Evolutionary conservation across 1,140 invertebrate species (phyloP).

Genomic region (Subanguina moxae): DNA sequence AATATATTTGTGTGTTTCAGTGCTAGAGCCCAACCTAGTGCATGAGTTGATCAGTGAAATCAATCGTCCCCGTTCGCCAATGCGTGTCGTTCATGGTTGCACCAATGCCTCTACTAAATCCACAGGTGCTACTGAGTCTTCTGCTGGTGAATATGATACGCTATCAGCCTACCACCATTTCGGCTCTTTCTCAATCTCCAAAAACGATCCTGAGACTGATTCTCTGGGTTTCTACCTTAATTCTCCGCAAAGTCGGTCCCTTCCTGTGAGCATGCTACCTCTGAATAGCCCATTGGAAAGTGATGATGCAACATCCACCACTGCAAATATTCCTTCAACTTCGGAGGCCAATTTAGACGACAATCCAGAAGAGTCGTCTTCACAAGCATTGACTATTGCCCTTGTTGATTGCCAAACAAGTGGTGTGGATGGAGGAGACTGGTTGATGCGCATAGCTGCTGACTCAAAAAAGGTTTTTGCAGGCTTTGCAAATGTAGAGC

Average conservation of each 20-base stretch:
- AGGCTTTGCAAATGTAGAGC: too few species aligned
- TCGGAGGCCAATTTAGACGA: neutral
- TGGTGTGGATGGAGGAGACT: too few species aligned
- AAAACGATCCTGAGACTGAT: constrained; percentile 32
- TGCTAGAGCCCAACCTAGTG: constrained; percentile 18
- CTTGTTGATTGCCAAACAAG: too few species aligned
- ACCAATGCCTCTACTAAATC: neutral
- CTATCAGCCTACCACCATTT: constrained; percentile 3
- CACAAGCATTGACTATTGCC: too few species aligned
- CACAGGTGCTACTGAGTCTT: neutral
- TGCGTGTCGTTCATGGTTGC: constrained; percentile 1
- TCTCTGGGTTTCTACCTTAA: constrained; percentile 35
- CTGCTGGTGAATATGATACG: neutral
- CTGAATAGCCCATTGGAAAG: neutral
- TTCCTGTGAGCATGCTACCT: neutral
- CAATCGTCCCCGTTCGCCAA: constrained; percentile 25
- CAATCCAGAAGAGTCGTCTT: neutral
- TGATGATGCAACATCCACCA: neutral
- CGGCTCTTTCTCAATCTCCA: constrained; percentile 1
- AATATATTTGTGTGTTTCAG: neutral
- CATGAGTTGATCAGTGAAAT: constrained; percentile 41
- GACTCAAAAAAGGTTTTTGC: constrained; percentile 23
- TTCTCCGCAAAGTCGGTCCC: constrained; percentile 14
- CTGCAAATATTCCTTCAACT: neutral
- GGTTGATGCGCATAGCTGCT: constrained; percentile 26